phyloP scores from a whole-genome alignment of 2,888 invertebrate genomes.

The Chironomus riparius region DNA sequence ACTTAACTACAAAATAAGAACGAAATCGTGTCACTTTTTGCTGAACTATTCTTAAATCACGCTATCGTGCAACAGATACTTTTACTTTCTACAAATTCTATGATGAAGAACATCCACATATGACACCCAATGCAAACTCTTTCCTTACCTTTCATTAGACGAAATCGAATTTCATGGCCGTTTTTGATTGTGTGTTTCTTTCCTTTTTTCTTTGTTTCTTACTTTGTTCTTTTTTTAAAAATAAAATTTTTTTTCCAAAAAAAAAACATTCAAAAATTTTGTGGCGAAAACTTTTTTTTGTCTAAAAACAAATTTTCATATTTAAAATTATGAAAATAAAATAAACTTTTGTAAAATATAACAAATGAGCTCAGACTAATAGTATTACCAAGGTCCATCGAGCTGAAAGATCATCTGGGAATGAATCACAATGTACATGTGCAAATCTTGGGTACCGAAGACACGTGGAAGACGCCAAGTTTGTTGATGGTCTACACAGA shows the following conservation, averaged over 20 bases:
- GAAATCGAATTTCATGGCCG: constrained; percentile 5
- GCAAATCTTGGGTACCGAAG: constrained; percentile 69
- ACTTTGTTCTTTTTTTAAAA: not conserved
- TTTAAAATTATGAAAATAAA: not conserved
- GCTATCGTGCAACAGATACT: too few species aligned
- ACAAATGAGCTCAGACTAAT: constrained; percentile 39
- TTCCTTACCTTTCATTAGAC: not conserved
- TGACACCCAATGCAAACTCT: not conserved
- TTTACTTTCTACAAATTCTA: too few species aligned
- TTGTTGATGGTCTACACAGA: constrained; percentile 59
- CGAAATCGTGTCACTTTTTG: too few species aligned
- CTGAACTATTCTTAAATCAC: too few species aligned
- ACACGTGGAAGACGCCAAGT: constrained; percentile 82
- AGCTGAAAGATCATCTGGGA: constrained; percentile 46
- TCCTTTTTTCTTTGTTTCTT: constrained; percentile 19
- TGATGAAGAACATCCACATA: not conserved
- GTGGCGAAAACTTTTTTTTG: constrained; percentile 12
- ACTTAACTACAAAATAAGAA: too few species aligned
- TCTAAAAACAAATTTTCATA: not conserved
- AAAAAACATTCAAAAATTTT: not conserved
- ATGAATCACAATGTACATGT: constrained; percentile 60
- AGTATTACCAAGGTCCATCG: constrained; percentile 45
- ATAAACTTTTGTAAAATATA: constrained; percentile 6
- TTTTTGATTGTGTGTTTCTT: constrained; percentile 27
- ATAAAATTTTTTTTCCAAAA: not conserved